phyloP scores from a whole-genome alignment of 2,113 vertebrate species.

The Halcyon senegalensis region DNA sequence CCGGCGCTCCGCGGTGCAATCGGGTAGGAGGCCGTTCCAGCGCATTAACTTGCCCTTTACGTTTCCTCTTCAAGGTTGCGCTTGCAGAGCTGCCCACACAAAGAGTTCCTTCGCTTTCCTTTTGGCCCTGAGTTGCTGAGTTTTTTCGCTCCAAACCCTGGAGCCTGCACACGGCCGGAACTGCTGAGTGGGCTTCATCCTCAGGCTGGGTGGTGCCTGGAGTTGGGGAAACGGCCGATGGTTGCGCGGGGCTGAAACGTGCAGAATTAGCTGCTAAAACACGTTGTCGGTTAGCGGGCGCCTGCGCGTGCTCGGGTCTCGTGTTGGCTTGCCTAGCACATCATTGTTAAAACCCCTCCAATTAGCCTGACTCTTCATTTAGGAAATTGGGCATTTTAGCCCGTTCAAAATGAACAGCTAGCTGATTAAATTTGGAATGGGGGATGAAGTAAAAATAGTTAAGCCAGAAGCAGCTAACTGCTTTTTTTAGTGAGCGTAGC shows the following conservation, averaged over 20 bases:
- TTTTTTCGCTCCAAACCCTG: background rate
- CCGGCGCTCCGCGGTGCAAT: background rate
- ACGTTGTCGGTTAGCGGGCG: background rate
- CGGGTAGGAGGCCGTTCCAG: slow-evolving; percentile 32
- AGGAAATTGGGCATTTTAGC: background rate
- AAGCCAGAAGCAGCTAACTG: background rate
- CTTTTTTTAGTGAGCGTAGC: background rate
- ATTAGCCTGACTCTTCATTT: background rate
- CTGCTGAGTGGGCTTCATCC: background rate
- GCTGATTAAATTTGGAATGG: background rate
- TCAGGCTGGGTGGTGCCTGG: background rate
- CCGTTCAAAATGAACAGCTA: background rate
- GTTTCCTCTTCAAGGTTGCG: background rate
- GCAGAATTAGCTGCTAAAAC: background rate
- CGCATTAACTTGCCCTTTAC: slow-evolving; percentile 40
- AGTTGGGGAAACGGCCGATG: background rate
- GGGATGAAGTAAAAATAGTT: background rate
- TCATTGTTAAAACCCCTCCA: background rate
- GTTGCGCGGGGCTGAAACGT: background rate
- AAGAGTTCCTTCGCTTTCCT: background rate
- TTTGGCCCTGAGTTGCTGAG: background rate
- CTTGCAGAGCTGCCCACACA: background rate
- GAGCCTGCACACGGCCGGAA: accelerated
- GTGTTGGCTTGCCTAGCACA: background rate
- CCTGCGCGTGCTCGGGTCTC: background rate